Evolutionary conservation across 2,113 vertebrate genomes (phyloP), one percentile per base, ranked within the genome.

Genomic region (Solea solea): DNA sequence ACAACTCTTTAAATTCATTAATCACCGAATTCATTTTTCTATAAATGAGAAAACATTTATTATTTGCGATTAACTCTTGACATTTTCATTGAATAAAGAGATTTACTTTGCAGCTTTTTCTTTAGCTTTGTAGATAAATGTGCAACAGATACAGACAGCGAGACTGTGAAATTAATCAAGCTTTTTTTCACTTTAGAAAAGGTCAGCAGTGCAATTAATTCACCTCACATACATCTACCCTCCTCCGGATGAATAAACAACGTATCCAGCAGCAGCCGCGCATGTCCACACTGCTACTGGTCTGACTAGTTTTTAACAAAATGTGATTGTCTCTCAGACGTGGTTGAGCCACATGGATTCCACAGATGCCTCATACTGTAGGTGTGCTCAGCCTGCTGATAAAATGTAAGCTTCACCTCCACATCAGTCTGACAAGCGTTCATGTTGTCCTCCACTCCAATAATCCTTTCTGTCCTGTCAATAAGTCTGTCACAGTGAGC

Each of bases 151-250:
- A 60, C 39, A 61, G 65, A 61, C 64, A 70, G 77, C 69, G 14
- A 16, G 63, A 81, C 49, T 61, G 65, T 78, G 57, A 71, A 65
- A 73, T 78, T 13, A 61, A 84, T 84, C 70, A 46, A 78, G 64
- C 56, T 39, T 16, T 39, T 66, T 66, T 59, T 53, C 64, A 21
- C 15, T 68, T 60, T 72, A 16, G 81, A 87, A 88, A 90, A 88
- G 81, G 87, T 89, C 83, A 78, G 46, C 40, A n/a, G 57, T 7
- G 53, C 55, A 82, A 87, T 86, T 78, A 83, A 84, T 76, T 64
- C 74, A 64, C 21, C 73, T 66, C 55, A 9, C 50, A 83, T 61
- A 41, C 60, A 73, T 74, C 61, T 78, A 15, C 45, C 0, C 25
- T 52, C 21, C 63, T 74, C 40, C 55, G 44, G 50, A 69, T 15